A percentile compares a stretch with the other conserved stretches of the same genome.
phyloP scores from a whole-genome alignment of 2,113 vertebrate genomes.

The Nansenia antarctica region DNA sequence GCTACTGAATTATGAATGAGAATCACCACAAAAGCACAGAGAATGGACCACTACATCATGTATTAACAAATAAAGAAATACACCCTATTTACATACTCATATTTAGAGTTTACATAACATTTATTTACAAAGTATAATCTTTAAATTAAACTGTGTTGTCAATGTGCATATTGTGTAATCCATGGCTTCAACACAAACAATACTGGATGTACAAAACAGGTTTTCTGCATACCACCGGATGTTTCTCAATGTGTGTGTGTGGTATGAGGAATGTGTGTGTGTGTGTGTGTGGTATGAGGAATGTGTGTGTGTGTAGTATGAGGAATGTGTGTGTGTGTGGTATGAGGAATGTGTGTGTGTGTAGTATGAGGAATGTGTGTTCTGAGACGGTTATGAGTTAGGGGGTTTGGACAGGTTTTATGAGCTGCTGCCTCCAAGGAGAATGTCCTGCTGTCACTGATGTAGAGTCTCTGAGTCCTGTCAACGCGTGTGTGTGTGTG shows the following conservation, averaged over 20 bases:
- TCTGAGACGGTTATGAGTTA: slow-evolving; percentile 45
- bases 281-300: slow-evolving; percentile 42
- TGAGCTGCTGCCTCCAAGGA: slow-evolving; percentile 41
- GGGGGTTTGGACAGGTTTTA: slow-evolving; percentile 36
- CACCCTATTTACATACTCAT: background rate
- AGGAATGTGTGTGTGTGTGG: slow-evolving; percentile 53
- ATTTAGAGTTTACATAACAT: background rate
- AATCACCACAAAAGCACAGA: too few relatives aligned
- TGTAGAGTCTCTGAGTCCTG: slow-evolving; percentile 44
- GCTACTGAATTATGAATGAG: too few relatives aligned
- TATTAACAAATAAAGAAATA: background rate
- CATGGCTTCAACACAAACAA: too few relatives aligned
- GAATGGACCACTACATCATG: too few relatives aligned
- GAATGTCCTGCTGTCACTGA: slow-evolving; percentile 46
- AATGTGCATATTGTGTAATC: background rate
- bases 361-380: slow-evolving; percentile 49
- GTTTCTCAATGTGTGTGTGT: slow-evolving; percentile 6
- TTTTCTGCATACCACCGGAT: background rate
- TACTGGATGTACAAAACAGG: background rate
- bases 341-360: slow-evolving; percentile 14
- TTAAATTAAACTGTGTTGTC: background rate
- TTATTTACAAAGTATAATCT: background rate
- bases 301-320: slow-evolving; percentile 40
- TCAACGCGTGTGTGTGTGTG: slow-evolving; percentile 21
- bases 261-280: slow-evolving; percentile 47